Evolutionary conservation across 2,113 vertebrate genomes (phyloP), one percentile per base, ranked within the genome.

Genomic region (Fukomys damarensis): DNA sequence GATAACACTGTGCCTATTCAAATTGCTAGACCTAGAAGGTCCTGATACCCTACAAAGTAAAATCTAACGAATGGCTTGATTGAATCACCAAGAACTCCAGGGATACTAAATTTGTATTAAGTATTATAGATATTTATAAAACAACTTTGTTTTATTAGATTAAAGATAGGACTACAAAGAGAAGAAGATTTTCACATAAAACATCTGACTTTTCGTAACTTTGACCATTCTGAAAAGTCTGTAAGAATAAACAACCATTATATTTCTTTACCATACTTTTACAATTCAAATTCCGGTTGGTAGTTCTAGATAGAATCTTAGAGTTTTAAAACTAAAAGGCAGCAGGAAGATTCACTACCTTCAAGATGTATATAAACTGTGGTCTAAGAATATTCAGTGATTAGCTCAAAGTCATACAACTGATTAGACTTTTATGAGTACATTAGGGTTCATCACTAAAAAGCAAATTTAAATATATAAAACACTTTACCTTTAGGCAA

Each of bases 171-270:
- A 41, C 19, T 86, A 96, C 35, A 35, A 87, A 38, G 41, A 80
- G 38, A 90, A 93, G 93, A 96, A 85, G 85, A 41, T 83, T 89
- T 85, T 77, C 90, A 93, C 28, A 88, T 46, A 77, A 77, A 84
- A 91, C 28, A 68, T 65, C 35, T 88, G 20, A 10, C 41, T 77
- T 95, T 56, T 13, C 46, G 32, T n/a, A 80, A 90, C 16, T 7
- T 5, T 30, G 11, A 20, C 46, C 58, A 52, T 56, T 22, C 54
- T 84, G 5, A 72, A 82, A 79, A 72, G 58, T 38, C 32, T 56
- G 0, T 54, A 63, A 63, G 43, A 95, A 86, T 35, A 96, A 96
- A 88, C 0, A 43, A 72, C 43, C 46, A 20, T 28, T 63, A 16
- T 46, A 58, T 66, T 32, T 92, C 22, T 89, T 56, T 79, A 82